Percentiles rank a stretch among this genome's conserved stretches.
phyloP scores from a whole-genome alignment of 2,113 vertebrate genomes.

The Rostratula benghalensis region DNA sequence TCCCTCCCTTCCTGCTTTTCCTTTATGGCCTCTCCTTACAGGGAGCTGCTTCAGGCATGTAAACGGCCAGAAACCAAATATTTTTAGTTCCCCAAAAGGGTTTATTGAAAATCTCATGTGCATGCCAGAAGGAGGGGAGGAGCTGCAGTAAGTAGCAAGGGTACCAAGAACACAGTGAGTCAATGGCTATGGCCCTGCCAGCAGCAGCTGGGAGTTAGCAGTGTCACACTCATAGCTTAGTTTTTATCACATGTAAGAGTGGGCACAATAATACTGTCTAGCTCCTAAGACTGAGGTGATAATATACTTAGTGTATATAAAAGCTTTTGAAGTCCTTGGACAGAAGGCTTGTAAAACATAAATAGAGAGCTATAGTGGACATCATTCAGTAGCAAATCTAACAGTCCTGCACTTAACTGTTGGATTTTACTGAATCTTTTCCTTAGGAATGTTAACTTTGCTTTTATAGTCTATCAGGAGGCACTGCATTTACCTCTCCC shows the following conservation, averaged over 20 bases:
- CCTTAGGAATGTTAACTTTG: neutral
- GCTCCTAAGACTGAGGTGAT: neutral
- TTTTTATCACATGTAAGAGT: neutral
- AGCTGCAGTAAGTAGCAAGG: neutral
- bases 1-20: neutral
- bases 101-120: rapidly evolving
- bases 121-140: neutral
- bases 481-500: neutral
- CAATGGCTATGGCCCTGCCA: neutral
- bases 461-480: neutral
- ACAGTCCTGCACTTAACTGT: neutral
- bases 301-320: neutral
- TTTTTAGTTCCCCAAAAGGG: rapidly evolving
- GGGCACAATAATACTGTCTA: neutral
- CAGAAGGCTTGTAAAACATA: neutral
- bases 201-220: neutral
- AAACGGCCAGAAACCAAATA: neutral
- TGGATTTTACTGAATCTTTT: neutral
- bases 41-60: neutral
- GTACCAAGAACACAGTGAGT: rapidly evolving
- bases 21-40: too few species aligned
- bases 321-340: neutral
- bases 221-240: rapidly evolving
- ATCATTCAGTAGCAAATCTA: neutral
- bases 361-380: neutral